Base-by-base conservation (phyloP, 2,888 invertebrate species). In the Drosophila formosana region DNA sequence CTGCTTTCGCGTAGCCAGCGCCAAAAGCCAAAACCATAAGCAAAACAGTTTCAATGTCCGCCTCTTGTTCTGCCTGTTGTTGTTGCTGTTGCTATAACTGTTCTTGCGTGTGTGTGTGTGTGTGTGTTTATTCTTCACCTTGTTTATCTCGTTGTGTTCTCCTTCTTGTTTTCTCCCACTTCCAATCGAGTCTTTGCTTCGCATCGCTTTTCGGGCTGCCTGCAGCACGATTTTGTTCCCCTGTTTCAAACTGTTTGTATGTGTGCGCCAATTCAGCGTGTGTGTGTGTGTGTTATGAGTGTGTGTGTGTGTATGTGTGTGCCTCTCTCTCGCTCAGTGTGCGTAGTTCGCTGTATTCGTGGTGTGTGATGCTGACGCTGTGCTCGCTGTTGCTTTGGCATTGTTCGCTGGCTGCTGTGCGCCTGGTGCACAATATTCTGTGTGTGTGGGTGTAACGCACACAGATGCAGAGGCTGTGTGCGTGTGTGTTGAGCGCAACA, bases 391-490 rank as follows among this genome's bases (percentile, higher is more conserved):
- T 50, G 46, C 32, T 2, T 18, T 30, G 47, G 62, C 62, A 61
- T 62, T 62, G 64, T 57, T 58, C 41, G 32, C 34, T 13, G 43
- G 37, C 28, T 75, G 77, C 88, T 89, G 90, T n/a, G 69, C 82
- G 82, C 89, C 90, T 90, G 88, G 76, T 86, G 55, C 51, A 23
- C 67, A 72, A 72, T 74, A 56, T 74, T 69, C 60, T 51, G 41
- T 45, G 66, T 86, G 89, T 89, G 90, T 90, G 80, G 90, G 89
- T 89, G 89, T 82, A 78, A 75, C 72, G 50, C 53, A 64, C 73
- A 82, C 67, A 60, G 23, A 79, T 41, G 34, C 50, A 39, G 45
- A 37, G 34, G 32, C 49, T 63, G 50, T 62, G 53, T 50, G 61
- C 11, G 28, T 65, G 63, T 57, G 26, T 60, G 26, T 18, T 45